Conservation (phyloP, 53 echinoderm and acorn worm species). For the Apostichopus leukothele region DNA sequence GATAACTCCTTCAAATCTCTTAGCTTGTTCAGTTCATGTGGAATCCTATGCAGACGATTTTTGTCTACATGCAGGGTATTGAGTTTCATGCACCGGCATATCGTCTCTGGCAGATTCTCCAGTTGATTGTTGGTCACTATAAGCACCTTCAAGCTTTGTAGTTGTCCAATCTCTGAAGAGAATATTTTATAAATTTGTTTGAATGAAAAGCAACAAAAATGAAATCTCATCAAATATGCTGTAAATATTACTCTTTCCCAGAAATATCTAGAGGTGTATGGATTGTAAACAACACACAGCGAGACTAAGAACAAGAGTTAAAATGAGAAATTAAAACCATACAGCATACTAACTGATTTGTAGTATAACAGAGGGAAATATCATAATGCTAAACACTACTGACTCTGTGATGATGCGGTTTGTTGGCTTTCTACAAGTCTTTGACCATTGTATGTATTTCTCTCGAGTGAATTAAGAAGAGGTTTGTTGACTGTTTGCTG, state of each 20-base stretch:
- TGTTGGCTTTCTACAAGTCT: no score
- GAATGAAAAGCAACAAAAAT: not conserved
- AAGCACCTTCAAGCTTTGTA: constrained; percentile 27
- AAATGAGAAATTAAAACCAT: no score
- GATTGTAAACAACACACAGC: no score
- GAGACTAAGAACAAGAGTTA: no score
- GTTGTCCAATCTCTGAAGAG: constrained; percentile 18
- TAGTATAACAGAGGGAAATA: no score
- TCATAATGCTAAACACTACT: no score
- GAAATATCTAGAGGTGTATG: no score
- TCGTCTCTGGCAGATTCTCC: constrained; percentile 2
- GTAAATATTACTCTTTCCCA: not conserved
- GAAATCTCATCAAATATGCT: not conserved
- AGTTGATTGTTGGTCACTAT: constrained; percentile 42
- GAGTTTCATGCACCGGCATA: constrained; percentile 24
- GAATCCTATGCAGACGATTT: constrained; percentile 22
- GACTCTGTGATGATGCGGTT: no score
- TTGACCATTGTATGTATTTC: no score
- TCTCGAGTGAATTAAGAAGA: no score
- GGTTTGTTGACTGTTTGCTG: no score
- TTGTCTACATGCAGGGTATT: constrained; percentile 40
- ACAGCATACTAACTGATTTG: no score
- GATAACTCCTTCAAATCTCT: constrained; percentile 19
- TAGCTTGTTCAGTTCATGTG: constrained; percentile 37
- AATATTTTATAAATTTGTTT: not conserved